Percentiles rank a stretch among this genome's conserved stretches.
Conservation (phyloP, 1,140 invertebrate genomes). For the Muscidifurax raptorellus region DNA sequence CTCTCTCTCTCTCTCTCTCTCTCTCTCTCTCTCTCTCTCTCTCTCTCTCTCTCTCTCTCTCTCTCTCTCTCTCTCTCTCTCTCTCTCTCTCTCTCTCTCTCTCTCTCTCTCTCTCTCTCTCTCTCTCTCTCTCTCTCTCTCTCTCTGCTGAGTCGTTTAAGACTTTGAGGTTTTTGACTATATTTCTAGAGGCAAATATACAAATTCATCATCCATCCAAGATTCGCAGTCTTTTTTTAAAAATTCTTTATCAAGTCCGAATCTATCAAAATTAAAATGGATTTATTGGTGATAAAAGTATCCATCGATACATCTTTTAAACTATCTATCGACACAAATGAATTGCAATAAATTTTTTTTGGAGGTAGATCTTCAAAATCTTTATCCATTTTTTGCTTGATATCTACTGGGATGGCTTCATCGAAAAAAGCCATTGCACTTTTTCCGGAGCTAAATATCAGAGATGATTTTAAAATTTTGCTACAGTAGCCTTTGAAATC, state of each 20-base stretch:
- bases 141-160: constrained; percentile 4
- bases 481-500: not conserved
- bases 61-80: no score
- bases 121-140: no score
- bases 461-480: not conserved
- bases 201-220: constrained; percentile 9
- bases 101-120: no score
- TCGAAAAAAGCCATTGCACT: not conserved
- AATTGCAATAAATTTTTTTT: no score
- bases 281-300: not conserved
- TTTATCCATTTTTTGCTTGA: not conserved
- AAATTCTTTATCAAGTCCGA: constrained; percentile 15
- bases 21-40: no score
- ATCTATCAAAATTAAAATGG: constrained; percentile 14
- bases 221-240: constrained; percentile 5
- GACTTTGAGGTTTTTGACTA: constrained; percentile 10
- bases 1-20: no score
- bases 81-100: no score
- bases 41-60: no score
- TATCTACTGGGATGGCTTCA: not conserved
- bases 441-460: not conserved
- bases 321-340: no score
- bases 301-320: no score
- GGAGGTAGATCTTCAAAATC: not conserved
- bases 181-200: constrained; percentile 19